Percentiles rank a stretch among this genome's conserved stretches.
Conservation (phyloP, 2,797 vertebrate genomes). For the Aphelocoma californica region DNA sequence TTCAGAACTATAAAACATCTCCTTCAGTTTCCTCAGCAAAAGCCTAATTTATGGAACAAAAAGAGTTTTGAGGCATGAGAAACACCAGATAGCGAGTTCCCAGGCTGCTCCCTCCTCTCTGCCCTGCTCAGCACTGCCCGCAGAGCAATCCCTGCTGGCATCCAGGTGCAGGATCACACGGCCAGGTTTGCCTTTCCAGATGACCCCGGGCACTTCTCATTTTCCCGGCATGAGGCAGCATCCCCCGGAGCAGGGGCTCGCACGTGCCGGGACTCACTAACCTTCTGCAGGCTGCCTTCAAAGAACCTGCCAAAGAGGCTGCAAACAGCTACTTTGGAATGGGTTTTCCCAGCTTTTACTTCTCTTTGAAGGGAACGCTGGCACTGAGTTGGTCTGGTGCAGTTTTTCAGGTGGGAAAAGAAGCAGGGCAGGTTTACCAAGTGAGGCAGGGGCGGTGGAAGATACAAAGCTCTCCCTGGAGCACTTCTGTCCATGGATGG, state of each 20-base stretch:
- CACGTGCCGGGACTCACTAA: not conserved
- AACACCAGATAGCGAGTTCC: not conserved
- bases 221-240: not conserved
- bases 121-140: not conserved
- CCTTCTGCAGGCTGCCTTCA: not conserved
- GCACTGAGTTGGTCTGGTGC: fast-evolving
- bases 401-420: not conserved
- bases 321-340: not conserved
- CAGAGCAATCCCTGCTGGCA: not conserved
- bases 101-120: not conserved
- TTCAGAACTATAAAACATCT: not conserved
- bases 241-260: not conserved
- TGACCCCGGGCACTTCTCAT: not conserved
- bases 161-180: not conserved
- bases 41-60: not conserved
- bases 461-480: not conserved
- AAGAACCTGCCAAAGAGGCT: not conserved
- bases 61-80: not conserved
- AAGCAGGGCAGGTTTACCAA: not conserved
- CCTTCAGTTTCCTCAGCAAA: not conserved
- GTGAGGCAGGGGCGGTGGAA: fast-evolving
- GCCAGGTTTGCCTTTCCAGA: not conserved
- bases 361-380: not conserved
- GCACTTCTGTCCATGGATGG: not conserved
- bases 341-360: not conserved